phyloP scores from a whole-genome alignment of 2,113 vertebrate genomes.

The Otocyon megalotis region DNA sequence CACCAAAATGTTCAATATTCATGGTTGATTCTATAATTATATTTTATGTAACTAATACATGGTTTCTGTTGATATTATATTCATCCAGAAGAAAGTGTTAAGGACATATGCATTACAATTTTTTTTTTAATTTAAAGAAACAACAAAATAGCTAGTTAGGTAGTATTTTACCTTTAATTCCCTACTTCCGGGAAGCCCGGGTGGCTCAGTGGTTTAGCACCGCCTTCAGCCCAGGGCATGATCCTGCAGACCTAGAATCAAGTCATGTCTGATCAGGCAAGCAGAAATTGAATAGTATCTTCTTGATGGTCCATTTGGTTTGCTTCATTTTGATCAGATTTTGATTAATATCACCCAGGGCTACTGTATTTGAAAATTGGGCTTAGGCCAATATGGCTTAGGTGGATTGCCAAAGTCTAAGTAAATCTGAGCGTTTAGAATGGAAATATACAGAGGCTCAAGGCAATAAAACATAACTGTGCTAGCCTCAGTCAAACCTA shows the following conservation, averaged over 20 bases:
- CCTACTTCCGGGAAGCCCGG: background rate
- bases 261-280: background rate
- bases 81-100: constrained; percentile 64
- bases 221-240: too few relatives aligned
- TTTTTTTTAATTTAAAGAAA: background rate
- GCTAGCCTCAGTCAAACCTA: background rate
- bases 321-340: background rate
- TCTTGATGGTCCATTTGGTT: background rate
- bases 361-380: background rate
- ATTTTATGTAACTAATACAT: constrained; percentile 66
- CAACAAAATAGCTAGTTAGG: constrained; percentile 59
- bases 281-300: background rate
- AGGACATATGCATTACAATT: constrained; percentile 62
- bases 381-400: background rate
- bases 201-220: too few relatives aligned
- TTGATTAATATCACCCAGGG: background rate
- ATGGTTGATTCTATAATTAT: constrained; percentile 53
- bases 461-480: background rate
- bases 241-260: too few relatives aligned
- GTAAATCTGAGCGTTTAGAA: background rate
- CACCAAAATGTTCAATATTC: constrained; percentile 42
- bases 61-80: constrained; percentile 39
- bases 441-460: background rate
- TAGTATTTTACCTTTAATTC: constrained; percentile 66
- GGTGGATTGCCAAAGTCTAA: background rate